Evolutionary conservation across 1,140 invertebrate species (phyloP), one percentile per base, ranked within the genome.

Genomic region (Oedothorax gibbosus): DNA sequence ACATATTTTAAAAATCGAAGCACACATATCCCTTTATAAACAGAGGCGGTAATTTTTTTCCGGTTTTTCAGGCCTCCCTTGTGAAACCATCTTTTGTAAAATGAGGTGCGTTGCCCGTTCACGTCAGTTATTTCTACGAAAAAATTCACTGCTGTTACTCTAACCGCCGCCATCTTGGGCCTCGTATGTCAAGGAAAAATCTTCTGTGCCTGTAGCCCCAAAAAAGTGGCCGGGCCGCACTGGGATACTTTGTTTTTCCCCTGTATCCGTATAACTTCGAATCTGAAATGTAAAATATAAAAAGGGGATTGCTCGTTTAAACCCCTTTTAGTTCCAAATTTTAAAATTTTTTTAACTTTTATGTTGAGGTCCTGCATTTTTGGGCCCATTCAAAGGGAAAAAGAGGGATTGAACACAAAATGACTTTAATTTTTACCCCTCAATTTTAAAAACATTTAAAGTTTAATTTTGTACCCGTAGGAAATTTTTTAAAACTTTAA

Each of bases 21-120:
- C 9, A n/a, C n/a, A 68, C 18, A 15, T n/a, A 57, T 87, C 90
- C 89, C 87, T 90, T 91, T 7, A 96, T 92, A 84, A 94, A 93
- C 81, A 96, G 91, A 82, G 95, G 94, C 0, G 95, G 94, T 93
- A 88, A 95, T 94, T 87, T 91, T 92, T 9, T 92, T 92, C 0
- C 94, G 93, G 8, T 93, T 93, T 88, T 95, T 94, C 86, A 95
- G 92, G 10, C 54, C 85, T 87, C 82, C 3, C 76, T 64, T 18
- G 84, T 76, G 82, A 88, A 87, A 14, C 86, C 69, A 12, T 87
- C 81, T 20, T 86, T 77, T 4, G 69, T 21, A 71, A 87, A 87
- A 9, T 86, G 65, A 0, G 98, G 98, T 1, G 94, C 89, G 90
- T 99, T 97, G 90, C n/a, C 99, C 98, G 89, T 99, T 99, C 0